Percentiles rank a stretch among this genome's conserved stretches.
phyloP scores from a whole-genome alignment of 2,888 invertebrate genomes.

The Sarcophaga variegata region DNA sequence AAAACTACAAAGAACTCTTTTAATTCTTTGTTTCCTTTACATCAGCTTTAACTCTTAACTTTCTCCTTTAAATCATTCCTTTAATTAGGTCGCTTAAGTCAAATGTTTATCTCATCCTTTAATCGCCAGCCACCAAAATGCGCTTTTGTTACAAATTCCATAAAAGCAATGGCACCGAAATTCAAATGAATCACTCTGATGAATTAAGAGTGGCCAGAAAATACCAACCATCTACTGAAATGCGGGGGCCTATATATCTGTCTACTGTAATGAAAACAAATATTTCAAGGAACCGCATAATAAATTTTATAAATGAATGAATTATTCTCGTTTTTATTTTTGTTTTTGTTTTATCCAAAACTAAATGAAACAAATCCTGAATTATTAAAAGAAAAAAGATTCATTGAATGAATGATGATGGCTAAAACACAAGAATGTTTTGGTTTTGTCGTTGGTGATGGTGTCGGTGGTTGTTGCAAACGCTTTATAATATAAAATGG shows the following conservation, averaged over 20 bases:
- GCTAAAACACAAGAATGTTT: neutral
- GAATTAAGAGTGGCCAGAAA: slow-evolving; percentile 15
- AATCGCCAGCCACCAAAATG: slow-evolving; percentile 21
- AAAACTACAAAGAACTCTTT: neutral
- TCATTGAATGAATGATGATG: slow-evolving; percentile 54
- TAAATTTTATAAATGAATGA: slow-evolving; percentile 36
- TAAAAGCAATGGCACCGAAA: slow-evolving; percentile 14
- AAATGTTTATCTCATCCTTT: slow-evolving; percentile 43
- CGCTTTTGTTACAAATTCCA: slow-evolving; percentile 50
- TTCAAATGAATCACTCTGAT: slow-evolving; percentile 44
- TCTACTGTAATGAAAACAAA: slow-evolving; percentile 12
- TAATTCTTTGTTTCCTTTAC: neutral
- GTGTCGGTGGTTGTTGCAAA: neutral
- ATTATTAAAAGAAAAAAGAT: slow-evolving; percentile 51
- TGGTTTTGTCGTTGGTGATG: slow-evolving; percentile 38
- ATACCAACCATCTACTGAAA: slow-evolving; percentile 10
- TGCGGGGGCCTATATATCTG: neutral
- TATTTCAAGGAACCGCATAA: slow-evolving; percentile 33
- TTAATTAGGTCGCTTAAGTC: slow-evolving; percentile 53
- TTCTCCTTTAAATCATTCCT: slow-evolving; percentile 56
- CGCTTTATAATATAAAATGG: neutral
- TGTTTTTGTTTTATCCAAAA: neutral
- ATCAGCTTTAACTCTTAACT: slow-evolving; percentile 37
- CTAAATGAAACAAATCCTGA: slow-evolving; percentile 49
- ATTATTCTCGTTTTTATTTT: neutral